A percentile compares a stretch with the other conserved stretches of the same genome.
Evolutionary conservation across 2,888 invertebrate species (phyloP).

Genomic region (Charanyca ferruginea): DNA sequence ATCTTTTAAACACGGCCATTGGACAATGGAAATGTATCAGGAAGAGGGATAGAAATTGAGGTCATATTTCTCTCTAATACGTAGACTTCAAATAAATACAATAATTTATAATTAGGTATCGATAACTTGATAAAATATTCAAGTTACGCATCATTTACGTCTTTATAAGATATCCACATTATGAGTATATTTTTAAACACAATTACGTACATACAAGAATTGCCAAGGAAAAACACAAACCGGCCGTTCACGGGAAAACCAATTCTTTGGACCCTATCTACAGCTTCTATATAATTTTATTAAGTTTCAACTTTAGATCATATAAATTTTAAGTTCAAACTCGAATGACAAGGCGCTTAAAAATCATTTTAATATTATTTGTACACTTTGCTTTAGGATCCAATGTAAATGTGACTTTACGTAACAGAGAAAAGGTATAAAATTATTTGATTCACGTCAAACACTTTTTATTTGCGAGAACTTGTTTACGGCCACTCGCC

Average conservation of each 20-base stretch:
- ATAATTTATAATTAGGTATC: not conserved
- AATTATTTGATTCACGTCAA: conserved; percentile 14
- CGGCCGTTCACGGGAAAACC: conserved; percentile 63
- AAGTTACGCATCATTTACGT: not conserved
- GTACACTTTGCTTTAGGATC: not conserved
- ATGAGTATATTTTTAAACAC: conserved; percentile 20
- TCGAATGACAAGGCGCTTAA: conserved; percentile 10
- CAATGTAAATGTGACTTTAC: conserved; percentile 47
- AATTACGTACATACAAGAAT: conserved; percentile 13
- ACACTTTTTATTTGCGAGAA: conserved; percentile 27
- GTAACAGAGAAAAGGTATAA: conserved; percentile 6
- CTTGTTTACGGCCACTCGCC: conserved; percentile 70
- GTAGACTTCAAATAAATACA: too few relatives aligned
- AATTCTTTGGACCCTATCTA: conserved; percentile 28
- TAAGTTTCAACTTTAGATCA: conserved; percentile 18
- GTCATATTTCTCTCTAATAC: too few relatives aligned
- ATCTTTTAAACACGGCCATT: too few relatives aligned
- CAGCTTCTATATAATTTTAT: not conserved
- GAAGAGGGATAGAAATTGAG: too few relatives aligned
- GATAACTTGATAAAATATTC: not conserved
- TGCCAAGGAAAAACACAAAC: conserved; percentile 62
- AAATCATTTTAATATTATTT: conserved; percentile 7
- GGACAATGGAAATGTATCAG: too few relatives aligned
- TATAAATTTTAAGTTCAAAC: conserved; percentile 34
- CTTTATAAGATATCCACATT: conserved; percentile 7